A percentile compares a stretch with the other conserved stretches of the same genome.
Conservation (phyloP, 2,113 vertebrate genomes). For the Seriola dumerili region DNA sequence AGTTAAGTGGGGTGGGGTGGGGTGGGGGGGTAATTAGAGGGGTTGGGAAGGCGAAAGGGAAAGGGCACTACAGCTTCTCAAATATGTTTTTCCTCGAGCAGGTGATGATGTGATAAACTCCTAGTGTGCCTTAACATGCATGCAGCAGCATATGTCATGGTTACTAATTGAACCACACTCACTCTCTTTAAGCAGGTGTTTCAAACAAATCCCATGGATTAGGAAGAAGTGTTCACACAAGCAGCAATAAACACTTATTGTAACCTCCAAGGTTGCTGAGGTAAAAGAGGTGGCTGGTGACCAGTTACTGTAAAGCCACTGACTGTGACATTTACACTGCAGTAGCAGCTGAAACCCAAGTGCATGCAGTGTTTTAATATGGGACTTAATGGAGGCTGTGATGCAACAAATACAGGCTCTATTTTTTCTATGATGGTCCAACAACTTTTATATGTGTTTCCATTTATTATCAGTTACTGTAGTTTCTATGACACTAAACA, state of each 20-base stretch:
- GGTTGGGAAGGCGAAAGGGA: background rate
- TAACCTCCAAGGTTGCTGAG: background rate
- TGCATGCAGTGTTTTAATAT: background rate
- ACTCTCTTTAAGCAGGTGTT: slow-evolving; percentile 31
- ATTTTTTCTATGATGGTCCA: background rate
- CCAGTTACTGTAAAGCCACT: too few relatives aligned
- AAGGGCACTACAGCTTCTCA: background rate
- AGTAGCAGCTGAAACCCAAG: background rate
- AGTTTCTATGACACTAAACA: slow-evolving; percentile 6
- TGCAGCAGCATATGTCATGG: slow-evolving; percentile 64
- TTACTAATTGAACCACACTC: slow-evolving; percentile 25
- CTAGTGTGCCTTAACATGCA: background rate
- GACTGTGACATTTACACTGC: background rate
- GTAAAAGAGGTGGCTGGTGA: background rate
- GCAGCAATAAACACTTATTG: slow-evolving; percentile 23
- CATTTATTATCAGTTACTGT: slow-evolving; percentile 6
- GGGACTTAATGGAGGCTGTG: slow-evolving; percentile 30
- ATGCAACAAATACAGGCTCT: slow-evolving; percentile 1
- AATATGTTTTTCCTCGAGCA: slow-evolving; percentile 33
- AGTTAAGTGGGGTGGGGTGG: background rate
- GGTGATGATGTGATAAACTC: slow-evolving; percentile 31
- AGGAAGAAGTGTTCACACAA: slow-evolving; percentile 34
- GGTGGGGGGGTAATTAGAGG: background rate
- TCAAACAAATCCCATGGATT: slow-evolving; percentile 55
- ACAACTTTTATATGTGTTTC: slow-evolving; percentile 7